phyloP scores from a whole-genome alignment of 2,888 invertebrate genomes.

The Epinotia demarniana region DNA sequence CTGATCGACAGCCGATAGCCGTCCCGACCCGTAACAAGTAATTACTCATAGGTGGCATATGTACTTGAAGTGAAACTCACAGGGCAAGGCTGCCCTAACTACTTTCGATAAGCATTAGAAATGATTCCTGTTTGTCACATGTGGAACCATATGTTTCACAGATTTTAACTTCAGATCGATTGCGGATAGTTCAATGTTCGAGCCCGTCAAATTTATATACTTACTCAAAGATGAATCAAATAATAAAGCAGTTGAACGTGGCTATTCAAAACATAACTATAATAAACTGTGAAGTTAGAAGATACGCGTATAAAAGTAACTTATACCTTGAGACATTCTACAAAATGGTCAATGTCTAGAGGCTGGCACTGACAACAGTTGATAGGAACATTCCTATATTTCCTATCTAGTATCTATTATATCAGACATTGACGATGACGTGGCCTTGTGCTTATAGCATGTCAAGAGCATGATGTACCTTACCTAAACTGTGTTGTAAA shows the following conservation, averaged over 20 bases:
- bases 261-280: neutral
- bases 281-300: neutral
- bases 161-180: neutral
- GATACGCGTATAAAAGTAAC: neutral
- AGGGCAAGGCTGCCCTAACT: constrained; percentile 34
- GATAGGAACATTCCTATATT: neutral
- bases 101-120: constrained; percentile 45
- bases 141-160: constrained; percentile 7
- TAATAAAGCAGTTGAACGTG: neutral
- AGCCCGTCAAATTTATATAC: too few relatives aligned
- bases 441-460: neutral
- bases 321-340: neutral
- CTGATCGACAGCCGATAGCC: constrained; percentile 16
- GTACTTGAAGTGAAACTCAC: constrained; percentile 40
- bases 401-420: neutral
- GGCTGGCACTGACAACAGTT: neutral
- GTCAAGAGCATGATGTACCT: neutral
- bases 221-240: neutral
- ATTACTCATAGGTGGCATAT: constrained; percentile 41
- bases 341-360: neutral
- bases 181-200: neutral
- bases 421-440: neutral
- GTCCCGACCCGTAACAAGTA: constrained; percentile 14
- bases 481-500: neutral
- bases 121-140: constrained; percentile 36